Evolutionary conservation across 2,113 vertebrate genomes (phyloP).

Genomic region (Indri indri): DNA sequence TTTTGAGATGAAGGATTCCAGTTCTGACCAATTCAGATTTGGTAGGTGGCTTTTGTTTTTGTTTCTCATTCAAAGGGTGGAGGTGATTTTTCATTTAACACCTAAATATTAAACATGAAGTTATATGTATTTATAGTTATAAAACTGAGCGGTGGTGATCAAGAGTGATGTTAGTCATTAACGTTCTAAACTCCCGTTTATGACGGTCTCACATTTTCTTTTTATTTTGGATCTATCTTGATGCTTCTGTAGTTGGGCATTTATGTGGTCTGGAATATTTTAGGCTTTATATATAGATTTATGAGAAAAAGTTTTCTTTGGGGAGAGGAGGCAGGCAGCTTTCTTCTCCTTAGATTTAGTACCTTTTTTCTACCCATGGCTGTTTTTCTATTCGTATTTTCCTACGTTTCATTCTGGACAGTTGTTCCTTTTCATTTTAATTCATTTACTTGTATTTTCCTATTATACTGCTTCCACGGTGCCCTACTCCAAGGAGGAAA

Average conservation of each 20-base stretch:
- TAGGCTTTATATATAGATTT: neutral
- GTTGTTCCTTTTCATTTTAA: neutral
- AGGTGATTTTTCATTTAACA: constrained; percentile 1
- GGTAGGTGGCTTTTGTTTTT: neutral
- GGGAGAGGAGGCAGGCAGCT: neutral
- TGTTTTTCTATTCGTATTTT: neutral
- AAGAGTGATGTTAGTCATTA: neutral
- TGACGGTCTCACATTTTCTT: neutral
- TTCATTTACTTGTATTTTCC: neutral
- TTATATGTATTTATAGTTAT: neutral
- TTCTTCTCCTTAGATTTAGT: neutral
- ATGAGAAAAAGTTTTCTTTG: constrained; percentile 3
- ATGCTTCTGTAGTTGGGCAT: neutral
- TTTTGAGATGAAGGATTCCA: neutral
- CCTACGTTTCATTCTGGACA: neutral
- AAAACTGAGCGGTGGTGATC: neutral
- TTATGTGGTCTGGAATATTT: neutral
- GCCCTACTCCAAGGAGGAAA: neutral
- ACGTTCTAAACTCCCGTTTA: neutral
- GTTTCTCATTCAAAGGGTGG: neutral
- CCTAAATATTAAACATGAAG: neutral
- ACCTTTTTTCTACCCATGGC: neutral
- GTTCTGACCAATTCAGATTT: neutral
- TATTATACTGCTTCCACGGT: neutral
- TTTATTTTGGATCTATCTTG: neutral